These are phyloP conservation scores for Idris sp. DNA, from an alignment of 1,140 invertebrate species.

Conservation along the genomic window DNA sequence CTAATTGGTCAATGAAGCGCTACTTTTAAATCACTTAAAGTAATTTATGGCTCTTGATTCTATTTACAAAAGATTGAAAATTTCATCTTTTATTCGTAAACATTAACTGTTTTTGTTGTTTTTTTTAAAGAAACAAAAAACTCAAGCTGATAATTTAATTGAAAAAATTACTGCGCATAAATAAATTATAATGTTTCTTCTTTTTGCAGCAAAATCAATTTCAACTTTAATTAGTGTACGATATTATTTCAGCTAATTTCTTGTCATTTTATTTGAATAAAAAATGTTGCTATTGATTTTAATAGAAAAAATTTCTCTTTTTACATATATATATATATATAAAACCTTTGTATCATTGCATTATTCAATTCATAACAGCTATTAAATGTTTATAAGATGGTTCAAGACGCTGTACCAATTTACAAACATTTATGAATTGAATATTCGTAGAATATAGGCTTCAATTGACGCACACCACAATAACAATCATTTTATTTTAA, in stretches of 20 bases:
- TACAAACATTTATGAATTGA: constrained; percentile 51
- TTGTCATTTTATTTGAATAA: no score
- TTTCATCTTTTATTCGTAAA: no score
- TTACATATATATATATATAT: not conserved
- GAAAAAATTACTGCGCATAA: no score
- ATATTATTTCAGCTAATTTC: no score
- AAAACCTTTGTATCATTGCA: constrained; percentile 5
- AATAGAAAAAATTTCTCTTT: no score
- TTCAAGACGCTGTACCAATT: constrained; percentile 42
- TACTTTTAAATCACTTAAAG: constrained; percentile 59
- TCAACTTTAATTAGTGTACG: no score
- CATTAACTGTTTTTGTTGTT: constrained; percentile 3
- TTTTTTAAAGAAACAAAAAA: no score
- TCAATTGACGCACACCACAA: constrained; percentile 43
- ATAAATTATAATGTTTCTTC: no score
- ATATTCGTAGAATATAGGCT: constrained; percentile 53
- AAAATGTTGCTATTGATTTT: no score
- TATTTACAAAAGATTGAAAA: constrained; percentile 38
- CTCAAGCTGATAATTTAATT: no score
- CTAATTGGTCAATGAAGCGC: constrained; percentile 53
- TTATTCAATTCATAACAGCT: constrained; percentile 38
- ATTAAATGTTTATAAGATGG: constrained; percentile 51
- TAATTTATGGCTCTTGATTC: constrained; percentile 56
- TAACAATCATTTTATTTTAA: constrained; percentile 51
- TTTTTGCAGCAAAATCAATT: no score